Base-by-base conservation (phyloP, 2,113 vertebrate genomes). In the Conger conger region DNA sequence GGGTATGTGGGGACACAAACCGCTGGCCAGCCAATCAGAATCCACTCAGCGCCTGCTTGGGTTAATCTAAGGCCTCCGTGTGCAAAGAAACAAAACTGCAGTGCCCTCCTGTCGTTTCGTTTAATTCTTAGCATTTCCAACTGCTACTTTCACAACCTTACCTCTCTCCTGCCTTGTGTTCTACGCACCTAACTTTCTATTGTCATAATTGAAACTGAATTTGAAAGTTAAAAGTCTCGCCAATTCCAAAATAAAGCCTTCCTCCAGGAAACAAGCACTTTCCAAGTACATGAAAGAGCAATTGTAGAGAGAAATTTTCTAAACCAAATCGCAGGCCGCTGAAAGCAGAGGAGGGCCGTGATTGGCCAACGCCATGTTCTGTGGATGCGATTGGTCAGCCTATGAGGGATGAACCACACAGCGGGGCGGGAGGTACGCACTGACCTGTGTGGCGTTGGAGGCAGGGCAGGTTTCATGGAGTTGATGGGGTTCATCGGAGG, bases 381-480 rank as follows among this genome's bases (percentile, higher is more conserved):
- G 36, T 27, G 53, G n/a, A 23, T n/a, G 18, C 33, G 36, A 37
- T 2, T 36, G 27, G 36, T 5, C 11, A 15, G 42, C 16, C 73
- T 30, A 7, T 30, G 38, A 82, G 50, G 80, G 79, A 30, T 11
- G 7, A 18, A 1, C 18, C 37, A 42, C 18, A 36, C 18, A 45
- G 35, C 68, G 42, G 68, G 63, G 50, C 68, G 80, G 33, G 30
- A 9, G 76, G 30, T 27, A 36, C 27, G 38, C 40, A 89, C 94
- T 94, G 93, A 98, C 97, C 97, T 94, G 93, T 97, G 97, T 40
- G 96, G 96, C 30, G 95, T 93, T 82, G 95, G 95, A 84, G 94
- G 92, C 92, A 97, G 94, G 86, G 96, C 95, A 76, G 96, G 95
- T 95, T 98, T 99, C 97, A 98, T 97, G 91, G 97, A 96, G 94